Percentiles rank a stretch among this genome's conserved stretches.
These are phyloP conservation scores for Agrotis clavis DNA, from an alignment of 2,888 invertebrate species.

Conservation along the genomic window DNA sequence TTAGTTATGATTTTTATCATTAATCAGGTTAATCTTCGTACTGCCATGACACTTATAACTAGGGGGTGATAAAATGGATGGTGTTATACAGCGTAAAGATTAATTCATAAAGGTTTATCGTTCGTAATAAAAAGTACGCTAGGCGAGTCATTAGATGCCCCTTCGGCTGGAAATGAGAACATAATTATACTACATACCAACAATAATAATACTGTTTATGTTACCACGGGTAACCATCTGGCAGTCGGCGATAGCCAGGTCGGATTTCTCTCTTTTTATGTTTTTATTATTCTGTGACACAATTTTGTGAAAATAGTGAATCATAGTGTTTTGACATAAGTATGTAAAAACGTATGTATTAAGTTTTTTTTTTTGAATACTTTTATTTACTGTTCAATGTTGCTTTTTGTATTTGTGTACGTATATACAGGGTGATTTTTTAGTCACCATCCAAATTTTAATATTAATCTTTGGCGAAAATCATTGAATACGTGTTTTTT, in stretches of 20 bases:
- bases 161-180: slow-evolving; percentile 34
- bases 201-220: slow-evolving; percentile 39
- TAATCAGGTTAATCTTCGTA: slow-evolving; percentile 8
- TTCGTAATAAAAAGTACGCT: slow-evolving; percentile 52
- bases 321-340: neutral
- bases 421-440: too few species aligned
- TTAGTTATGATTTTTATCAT: slow-evolving; percentile 4
- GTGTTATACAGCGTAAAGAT: slow-evolving; percentile 29
- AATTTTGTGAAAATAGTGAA: slow-evolving; percentile 2
- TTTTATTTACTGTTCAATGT: too few species aligned
- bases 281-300: slow-evolving; percentile 21
- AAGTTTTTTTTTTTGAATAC: too few species aligned
- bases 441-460: too few species aligned
- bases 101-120: slow-evolving; percentile 50
- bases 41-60: slow-evolving; percentile 27
- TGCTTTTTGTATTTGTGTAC: too few species aligned
- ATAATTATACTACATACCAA: slow-evolving; percentile 20
- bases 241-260: slow-evolving; percentile 3
- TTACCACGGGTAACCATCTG: slow-evolving; percentile 12
- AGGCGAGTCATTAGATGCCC: slow-evolving; percentile 30
- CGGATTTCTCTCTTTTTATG: slow-evolving; percentile 26
- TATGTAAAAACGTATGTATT: too few species aligned
- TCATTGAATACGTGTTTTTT: too few species aligned
- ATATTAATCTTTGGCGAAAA: too few species aligned
- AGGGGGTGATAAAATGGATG: slow-evolving; percentile 31